These are phyloP conservation scores for Crocodylus rhombifer DNA, from an alignment of 2,797 vertebrate genomes.

Conservation along the genomic window DNA sequence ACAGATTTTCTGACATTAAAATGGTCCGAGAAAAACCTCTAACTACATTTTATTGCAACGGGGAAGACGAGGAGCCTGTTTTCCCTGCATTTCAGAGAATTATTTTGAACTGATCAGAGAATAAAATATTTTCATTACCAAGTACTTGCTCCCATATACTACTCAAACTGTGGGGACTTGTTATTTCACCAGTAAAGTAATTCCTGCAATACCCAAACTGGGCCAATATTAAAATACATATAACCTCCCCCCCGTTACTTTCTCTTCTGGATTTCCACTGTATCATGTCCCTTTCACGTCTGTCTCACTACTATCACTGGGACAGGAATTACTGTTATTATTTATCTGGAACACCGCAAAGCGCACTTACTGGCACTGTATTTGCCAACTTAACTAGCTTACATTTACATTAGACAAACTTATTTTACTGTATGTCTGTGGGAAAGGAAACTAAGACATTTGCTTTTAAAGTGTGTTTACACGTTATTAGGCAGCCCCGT, in stretches of 20 bases:
- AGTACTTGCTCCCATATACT: not conserved
- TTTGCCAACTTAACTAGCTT: not conserved
- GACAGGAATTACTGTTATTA: not conserved
- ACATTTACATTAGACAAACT: not conserved
- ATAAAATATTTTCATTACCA: not conserved
- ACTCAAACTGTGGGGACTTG: not conserved
- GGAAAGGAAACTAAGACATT: not conserved
- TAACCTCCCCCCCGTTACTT: not conserved
- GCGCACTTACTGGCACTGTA: not conserved
- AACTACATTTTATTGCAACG: not conserved
- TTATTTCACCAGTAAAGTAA: not conserved
- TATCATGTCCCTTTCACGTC: not conserved
- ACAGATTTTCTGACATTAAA: no score
- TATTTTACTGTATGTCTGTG: not conserved
- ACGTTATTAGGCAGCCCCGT: not conserved
- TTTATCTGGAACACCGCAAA: not conserved
- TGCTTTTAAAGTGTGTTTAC: not conserved
- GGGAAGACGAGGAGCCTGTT: fast-evolving
- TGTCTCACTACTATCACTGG: fast-evolving
- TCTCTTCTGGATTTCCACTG: not conserved
- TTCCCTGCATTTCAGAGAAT: fast-evolving
- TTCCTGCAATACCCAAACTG: not conserved
- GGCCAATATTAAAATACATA: not conserved
- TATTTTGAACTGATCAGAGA: not conserved
- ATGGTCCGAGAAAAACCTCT: fast-evolving